A percentile compares a stretch with the other conserved stretches of the same genome.
phyloP scores from a whole-genome alignment of 1,140 invertebrate species.

The Panagrolaimus sp. region DNA sequence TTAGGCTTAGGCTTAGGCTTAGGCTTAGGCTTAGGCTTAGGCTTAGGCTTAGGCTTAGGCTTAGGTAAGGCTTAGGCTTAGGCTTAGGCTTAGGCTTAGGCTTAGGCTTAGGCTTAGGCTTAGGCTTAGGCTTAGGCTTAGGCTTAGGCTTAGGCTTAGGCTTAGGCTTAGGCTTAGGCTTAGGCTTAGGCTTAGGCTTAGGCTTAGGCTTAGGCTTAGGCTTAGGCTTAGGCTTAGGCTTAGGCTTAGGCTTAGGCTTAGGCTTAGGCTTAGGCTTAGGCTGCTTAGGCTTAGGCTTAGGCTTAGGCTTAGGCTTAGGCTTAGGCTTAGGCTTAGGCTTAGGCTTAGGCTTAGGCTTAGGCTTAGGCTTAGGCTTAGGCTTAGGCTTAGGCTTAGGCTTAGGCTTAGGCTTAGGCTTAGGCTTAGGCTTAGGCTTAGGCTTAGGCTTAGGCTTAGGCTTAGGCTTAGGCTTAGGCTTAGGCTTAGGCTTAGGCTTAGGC shows the following conservation, averaged over 20 bases:
- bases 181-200: constrained; percentile 31
- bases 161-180: constrained; percentile 26
- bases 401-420: too few species aligned
- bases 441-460: too few species aligned
- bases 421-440: too few species aligned
- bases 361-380: too few species aligned
- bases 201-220: constrained; percentile 29
- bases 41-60: too few species aligned
- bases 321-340: constrained; percentile 22
- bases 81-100: too few species aligned
- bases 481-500: too few species aligned
- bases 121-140: constrained; percentile 24
- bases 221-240: constrained; percentile 30
- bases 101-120: constrained; percentile 34
- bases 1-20: too few species aligned
- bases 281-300: constrained; percentile 25
- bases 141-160: constrained; percentile 14
- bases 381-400: too few species aligned
- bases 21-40: too few species aligned
- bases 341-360: constrained; percentile 23
- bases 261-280: constrained; percentile 36
- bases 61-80: too few species aligned
- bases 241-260: constrained; percentile 32
- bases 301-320: constrained; percentile 30
- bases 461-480: too few species aligned